Conservation (phyloP, 2,888 invertebrate genomes). For the Pemphredon lugubris region DNA sequence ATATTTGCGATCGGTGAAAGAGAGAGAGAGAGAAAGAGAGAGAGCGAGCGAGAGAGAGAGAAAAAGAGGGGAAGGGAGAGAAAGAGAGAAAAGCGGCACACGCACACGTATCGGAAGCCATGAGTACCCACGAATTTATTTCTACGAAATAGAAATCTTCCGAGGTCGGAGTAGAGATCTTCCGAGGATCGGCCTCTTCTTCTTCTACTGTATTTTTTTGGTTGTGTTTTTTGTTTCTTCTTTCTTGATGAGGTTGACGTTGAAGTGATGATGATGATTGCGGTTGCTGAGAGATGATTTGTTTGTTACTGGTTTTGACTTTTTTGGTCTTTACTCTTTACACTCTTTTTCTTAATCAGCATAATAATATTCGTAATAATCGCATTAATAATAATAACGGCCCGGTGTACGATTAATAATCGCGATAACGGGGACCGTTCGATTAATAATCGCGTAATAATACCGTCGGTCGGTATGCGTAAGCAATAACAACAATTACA, state of each 20-base stretch:
- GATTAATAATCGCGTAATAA: slow-evolving; percentile 13
- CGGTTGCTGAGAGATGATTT: slow-evolving; percentile 79
- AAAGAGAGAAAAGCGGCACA: slow-evolving; percentile 76
- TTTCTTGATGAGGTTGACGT: slow-evolving; percentile 75
- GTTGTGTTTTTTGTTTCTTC: slow-evolving; percentile 69
- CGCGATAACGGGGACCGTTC: slow-evolving; percentile 13
- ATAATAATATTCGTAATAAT: slow-evolving; percentile 68
- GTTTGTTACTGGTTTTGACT: slow-evolving; percentile 75
- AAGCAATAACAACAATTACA: slow-evolving; percentile 5
- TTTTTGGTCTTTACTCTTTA: slow-evolving; percentile 68
- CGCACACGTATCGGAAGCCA: slow-evolving; percentile 80
- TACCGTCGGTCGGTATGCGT: background rate
- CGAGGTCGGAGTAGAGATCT: slow-evolving; percentile 40
- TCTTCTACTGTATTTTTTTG: slow-evolving; percentile 60
- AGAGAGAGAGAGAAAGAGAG: slow-evolving; percentile 59
- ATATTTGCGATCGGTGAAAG: slow-evolving; percentile 65
- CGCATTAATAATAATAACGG: slow-evolving; percentile 36
- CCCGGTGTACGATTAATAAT: slow-evolving; percentile 10
- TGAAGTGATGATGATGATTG: slow-evolving; percentile 78
- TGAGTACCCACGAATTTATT: slow-evolving; percentile 69
- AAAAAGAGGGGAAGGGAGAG: slow-evolving; percentile 56
- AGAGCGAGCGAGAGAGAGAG: slow-evolving; percentile 67
- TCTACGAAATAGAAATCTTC: slow-evolving; percentile 60
- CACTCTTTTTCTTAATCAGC: slow-evolving; percentile 74
- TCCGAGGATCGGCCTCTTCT: slow-evolving; percentile 63